Evolutionary conservation across 2,888 invertebrate species (phyloP).

Genomic region (Rhamphomyia laevipes): DNA sequence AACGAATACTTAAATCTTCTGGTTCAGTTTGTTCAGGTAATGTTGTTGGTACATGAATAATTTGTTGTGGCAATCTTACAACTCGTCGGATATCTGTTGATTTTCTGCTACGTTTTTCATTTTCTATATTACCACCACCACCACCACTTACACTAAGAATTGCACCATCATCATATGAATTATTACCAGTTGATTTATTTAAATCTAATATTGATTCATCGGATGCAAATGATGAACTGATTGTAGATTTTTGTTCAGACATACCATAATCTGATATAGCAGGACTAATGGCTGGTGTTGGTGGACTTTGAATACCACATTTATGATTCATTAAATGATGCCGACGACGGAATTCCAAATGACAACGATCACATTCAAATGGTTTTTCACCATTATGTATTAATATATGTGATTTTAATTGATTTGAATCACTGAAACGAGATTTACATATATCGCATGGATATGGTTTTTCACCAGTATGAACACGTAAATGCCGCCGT

Average conservation of each 20-base stretch:
- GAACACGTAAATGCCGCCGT: conserved; percentile 76
- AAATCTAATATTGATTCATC: conserved; percentile 38
- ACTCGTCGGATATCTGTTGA: conserved; percentile 43
- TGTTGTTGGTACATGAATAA: conserved; percentile 28
- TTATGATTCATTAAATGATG: conserved; percentile 80
- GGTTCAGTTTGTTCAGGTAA: conserved; percentile 83
- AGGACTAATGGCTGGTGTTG: conserved; percentile 28
- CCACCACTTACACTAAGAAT: no score
- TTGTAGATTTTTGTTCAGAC: conserved; percentile 30
- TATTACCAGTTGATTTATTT: conserved; percentile 16
- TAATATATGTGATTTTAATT: conserved; percentile 77
- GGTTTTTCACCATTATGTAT: conserved; percentile 87
- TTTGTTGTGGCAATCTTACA: conserved; percentile 37
- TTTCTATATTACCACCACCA: conserved; percentile 23
- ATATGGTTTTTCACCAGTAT: conserved; percentile 85
- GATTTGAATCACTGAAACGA: conserved; percentile 84
- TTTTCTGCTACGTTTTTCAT: conserved; percentile 35
- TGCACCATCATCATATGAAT: no score
- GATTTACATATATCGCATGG: conserved; percentile 75
- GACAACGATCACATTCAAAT: conserved; percentile 69
- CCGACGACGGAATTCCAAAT: conserved; percentile 67
- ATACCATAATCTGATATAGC: conserved; percentile 18
- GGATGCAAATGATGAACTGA: conserved; percentile 32
- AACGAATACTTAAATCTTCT: conserved; percentile 71
- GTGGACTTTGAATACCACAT: conserved; percentile 45